Base-by-base conservation (phyloP, 2,113 vertebrate species). In the Microtus montanus region DNA sequence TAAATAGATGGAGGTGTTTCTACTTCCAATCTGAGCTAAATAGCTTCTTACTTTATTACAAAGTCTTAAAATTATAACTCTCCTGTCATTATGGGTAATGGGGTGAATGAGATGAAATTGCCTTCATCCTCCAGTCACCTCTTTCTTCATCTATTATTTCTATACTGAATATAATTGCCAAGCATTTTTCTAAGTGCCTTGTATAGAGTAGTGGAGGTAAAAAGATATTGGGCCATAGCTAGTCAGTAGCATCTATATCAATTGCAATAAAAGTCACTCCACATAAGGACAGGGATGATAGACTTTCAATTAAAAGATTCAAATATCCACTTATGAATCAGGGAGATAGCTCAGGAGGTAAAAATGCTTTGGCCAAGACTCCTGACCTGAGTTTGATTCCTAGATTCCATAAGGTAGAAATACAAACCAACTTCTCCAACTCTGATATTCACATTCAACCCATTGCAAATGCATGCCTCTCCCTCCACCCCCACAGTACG, bases 81-180 rank as follows among this genome's bases (percentile, higher is more conserved):
- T 35, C 7, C 79, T 92, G 54, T 79, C 47, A 61, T 2, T 78
- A 33, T 2, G 20, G 88, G 75, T 75, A 79, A 88, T 12, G 14
- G 33, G 14, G 26, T 73, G 41, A 71, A 9, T 86, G 26, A 73
- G 47, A 17, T 92, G 49, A 94, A 88, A 86, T 35, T 44, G 35
- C 19, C 47, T 30, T 74, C 11, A 19, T 61, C n/a, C 2, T 87
- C 58, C 70, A 19, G 82, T 54, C 49, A 35, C 70, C 20, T 44
- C 82, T 92, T 12, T 68, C 75, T 85, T n/a, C 49, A 52, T 44
- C n/a, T 41, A 41, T 91, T 89, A 78, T 54, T 93, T 94, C 89
- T 77, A 77, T 83, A 58, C 54, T 77, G 44, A 80, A n/a, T 95
- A 66, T 80, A 94, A 19, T 58, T 91, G n/a, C 41, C 35, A 83